Evolutionary conservation across 2,113 vertebrate genomes (phyloP), one percentile per base, ranked within the genome.

Genomic region (Phoxinus phoxinus): DNA sequence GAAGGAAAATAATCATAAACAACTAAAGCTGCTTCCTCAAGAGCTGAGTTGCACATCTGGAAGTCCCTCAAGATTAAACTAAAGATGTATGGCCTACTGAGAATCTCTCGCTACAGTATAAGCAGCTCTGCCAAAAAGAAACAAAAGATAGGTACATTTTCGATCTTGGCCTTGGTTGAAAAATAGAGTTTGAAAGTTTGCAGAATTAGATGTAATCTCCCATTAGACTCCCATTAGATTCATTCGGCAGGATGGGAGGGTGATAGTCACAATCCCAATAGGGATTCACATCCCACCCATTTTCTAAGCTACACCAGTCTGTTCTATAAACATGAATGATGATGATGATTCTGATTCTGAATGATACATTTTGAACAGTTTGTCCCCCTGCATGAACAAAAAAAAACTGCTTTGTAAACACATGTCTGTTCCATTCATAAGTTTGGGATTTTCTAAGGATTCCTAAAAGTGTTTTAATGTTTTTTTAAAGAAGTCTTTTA

Each of bases 181-280:
- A 81, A 86, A 81, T 82, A 83, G 83, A 59, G 76, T 35, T 37
- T 82, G 85, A 88, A 90, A 84, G 74, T 79, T 67, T 80, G 77
- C 87, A 87, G 73, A 85, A 86, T 92, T 93, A 91, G 92, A 91
- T 92, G 84, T 46, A 90, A 94, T 94, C 93, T 93, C 73, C 76
- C 67, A 86, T 91, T 93, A 87, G 91, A 91, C 91, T 92, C 90
- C 88, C 91, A 93, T 94, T 56, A 56, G 53, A 56, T 56, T 92
- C 82, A 93, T 88, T 23, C 2, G 87, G 91, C 94, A 95, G 94
- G 94, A 94, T 94, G 93, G 94, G 94, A 93, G 94, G 92, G 90
- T 91, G 91, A 91, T 46, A 85, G 90, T 87, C 78, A 63, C 12
- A 85, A 76, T 79, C 91, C 93, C 94, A 87, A 84, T 53, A 90